Evolutionary conservation across 2,888 invertebrate species (phyloP), one percentile per base, ranked within the genome.

Genomic region (Hemithea aestivaria): DNA sequence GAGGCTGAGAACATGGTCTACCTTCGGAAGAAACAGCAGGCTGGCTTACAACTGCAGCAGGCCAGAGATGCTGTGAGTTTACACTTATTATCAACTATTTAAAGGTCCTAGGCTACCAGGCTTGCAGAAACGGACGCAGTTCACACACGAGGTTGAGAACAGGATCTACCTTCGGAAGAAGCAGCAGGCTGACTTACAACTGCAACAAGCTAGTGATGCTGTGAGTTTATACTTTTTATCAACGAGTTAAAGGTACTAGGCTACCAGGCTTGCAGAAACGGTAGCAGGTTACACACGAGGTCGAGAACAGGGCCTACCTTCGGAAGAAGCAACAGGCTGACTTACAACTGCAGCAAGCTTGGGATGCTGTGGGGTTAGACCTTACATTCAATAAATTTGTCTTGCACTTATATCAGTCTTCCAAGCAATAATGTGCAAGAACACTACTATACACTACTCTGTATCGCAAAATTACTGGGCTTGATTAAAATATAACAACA

Each of bases 121-220:
- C 1, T 87, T 99, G 4, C 98, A 98, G 69, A 94, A 95, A 51
- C 98, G 98, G 96, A 85, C 99, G 8, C 97, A 99, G 71, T 88
- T 97, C 31, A 99, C 98, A 0, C 96, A 98, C 77, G 99, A 99
- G 87, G 90, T 97, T 41, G 99, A 99, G 81, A 94, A 96, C 78
- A 91, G 94, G 54, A 88, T 94, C 9, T 97, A 96, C 71, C 89
- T 94, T 42, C 91, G 94, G 56, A 97, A 98, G 80, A 94, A 94
- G 73, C 89, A 91, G 48, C 84, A 90, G 25, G 97, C 96, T 0
- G 95, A 97, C 56, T 87, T 91, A 63, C 96, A 97, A 68, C 83
- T 97, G 48, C 92, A 93, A 65, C 92, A 92, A n/a, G n/a, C n/a
- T n/a, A n/a, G n/a, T n/a, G n/a, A n/a, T n/a, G n/a, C n/a, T n/a